Conservation (phyloP, 2,113 vertebrate species). For the Labrus mixtus region DNA sequence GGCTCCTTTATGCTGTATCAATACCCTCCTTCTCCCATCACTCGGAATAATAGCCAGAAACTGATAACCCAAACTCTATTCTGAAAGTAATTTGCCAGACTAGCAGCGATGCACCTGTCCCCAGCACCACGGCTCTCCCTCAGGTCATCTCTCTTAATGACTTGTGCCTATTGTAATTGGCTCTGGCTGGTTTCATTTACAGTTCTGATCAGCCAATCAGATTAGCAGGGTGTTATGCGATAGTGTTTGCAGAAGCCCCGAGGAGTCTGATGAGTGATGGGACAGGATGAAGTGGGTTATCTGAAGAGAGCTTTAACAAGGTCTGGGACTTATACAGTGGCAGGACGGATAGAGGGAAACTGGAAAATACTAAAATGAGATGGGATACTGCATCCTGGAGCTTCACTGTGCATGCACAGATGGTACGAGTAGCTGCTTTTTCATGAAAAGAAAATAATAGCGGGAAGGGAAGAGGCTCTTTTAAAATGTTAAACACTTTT, state of each 20-base stretch:
- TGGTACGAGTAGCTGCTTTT: not conserved
- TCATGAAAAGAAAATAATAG: not conserved
- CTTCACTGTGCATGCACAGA: not conserved
- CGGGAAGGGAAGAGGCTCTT: not conserved
- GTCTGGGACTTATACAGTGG: constrained; percentile 55
- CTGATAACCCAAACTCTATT: constrained; percentile 76
- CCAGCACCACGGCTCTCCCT: constrained; percentile 66
- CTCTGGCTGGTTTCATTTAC: constrained; percentile 79
- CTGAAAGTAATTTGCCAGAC: constrained; percentile 77
- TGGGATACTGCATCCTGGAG: not conserved
- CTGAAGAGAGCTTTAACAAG: constrained; percentile 73
- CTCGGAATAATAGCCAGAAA: constrained; percentile 55
- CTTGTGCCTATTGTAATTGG: constrained; percentile 77
- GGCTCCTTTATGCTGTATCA: constrained; percentile 48
- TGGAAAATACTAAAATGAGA: constrained; percentile 28
- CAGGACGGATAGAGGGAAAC: constrained; percentile 28
- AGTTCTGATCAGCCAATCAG: constrained; percentile 80
- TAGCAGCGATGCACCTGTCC: constrained; percentile 75
- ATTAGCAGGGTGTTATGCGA: constrained; percentile 71
- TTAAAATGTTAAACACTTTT: too few relatives aligned
- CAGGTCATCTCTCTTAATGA: constrained; percentile 78
- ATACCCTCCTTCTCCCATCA: constrained; percentile 45
- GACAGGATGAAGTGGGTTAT: constrained; percentile 67
- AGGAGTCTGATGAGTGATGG: constrained; percentile 71
- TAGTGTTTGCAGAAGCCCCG: constrained; percentile 56